Percentiles rank a stretch among this genome's conserved stretches.
Conservation (phyloP, 2,113 vertebrate genomes). For the Protomyctophum bolini region DNA sequence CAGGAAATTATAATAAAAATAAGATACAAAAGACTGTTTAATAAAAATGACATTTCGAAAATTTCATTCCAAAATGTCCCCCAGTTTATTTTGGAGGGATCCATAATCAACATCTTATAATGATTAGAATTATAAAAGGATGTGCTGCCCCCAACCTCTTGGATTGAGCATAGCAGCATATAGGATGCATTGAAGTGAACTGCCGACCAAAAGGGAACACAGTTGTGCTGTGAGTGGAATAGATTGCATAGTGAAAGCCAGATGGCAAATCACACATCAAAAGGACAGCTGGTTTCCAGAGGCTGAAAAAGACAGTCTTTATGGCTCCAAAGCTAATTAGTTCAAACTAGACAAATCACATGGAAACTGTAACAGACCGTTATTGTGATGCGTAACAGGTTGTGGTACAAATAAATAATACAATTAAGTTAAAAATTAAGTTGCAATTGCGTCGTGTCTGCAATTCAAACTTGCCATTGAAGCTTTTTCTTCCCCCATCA, state of each 20-base stretch:
- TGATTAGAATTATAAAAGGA: slow-evolving; percentile 64
- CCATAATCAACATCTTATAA: slow-evolving; percentile 29
- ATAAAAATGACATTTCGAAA: slow-evolving; percentile 1
- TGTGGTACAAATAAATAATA: slow-evolving; percentile 16
- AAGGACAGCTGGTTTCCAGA: slow-evolving; percentile 68
- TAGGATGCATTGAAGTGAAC: slow-evolving; percentile 27
- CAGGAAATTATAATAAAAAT: background rate
- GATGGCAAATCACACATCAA: slow-evolving; percentile 67
- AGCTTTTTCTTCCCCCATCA: background rate
- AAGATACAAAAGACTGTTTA: background rate
- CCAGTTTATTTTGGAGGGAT: slow-evolving; percentile 22
- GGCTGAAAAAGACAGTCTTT: slow-evolving; percentile 44
- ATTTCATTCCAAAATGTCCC: background rate
- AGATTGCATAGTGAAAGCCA: slow-evolving; percentile 59
- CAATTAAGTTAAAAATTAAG: slow-evolving; percentile 32
- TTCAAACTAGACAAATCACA: slow-evolving; percentile 55
- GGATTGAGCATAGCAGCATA: slow-evolving; percentile 61
- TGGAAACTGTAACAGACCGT: slow-evolving; percentile 12
- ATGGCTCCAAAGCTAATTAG: slow-evolving; percentile 55
- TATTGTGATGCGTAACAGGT: slow-evolving; percentile 28
- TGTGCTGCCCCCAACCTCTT: slow-evolving; percentile 70
- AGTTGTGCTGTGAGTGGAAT: slow-evolving; percentile 43
- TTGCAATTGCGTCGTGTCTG: slow-evolving; percentile 23
- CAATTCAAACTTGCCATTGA: slow-evolving; percentile 4
- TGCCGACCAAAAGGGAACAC: slow-evolving; percentile 25